Base-by-base conservation (phyloP, 2,113 vertebrate species). In the Forbesichthys agassizii region DNA sequence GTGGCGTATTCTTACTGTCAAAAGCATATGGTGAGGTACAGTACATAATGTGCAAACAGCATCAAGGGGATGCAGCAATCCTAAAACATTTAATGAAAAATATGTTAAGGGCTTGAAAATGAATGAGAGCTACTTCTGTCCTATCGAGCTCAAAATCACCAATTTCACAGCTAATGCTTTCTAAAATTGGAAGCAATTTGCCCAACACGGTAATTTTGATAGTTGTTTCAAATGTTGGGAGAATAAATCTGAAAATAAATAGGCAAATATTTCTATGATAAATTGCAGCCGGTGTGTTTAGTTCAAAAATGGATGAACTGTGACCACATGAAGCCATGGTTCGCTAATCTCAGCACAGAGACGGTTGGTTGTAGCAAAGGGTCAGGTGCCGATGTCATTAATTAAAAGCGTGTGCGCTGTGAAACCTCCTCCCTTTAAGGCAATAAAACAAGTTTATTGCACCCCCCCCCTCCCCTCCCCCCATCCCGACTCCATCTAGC, bases 381-480 rank as follows among this genome's bases (percentile, higher is more conserved):
- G 75, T 85, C 81, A 80, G 73, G 66, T 65, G 72, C 27, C 66
- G 78, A 73, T 61, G 69, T 82, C 76, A 84, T 93, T 91, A 88
- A 91, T 92, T 91, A 91, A 89, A 88, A 84, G 75, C 86, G 83
- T 79, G 84, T 84, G 88, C 77, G 91, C 65, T 48, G 42, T 48
- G 46, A 83, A 89, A 83, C 84, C 67, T 49, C 67, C 83, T 80
- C 79, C 75, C 88, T 75, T 77, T 64, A 61, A 82, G 46, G 87
- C 84, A 82, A 92, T 93, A 91, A 93, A 93, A 83, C 86, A 91
- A 27, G 57, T 92, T 92, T 92, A 92, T 92, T 76, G 89, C 68
- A 79, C 88, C 87, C 85, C 75, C 74, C 88, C 75, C 74, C 88
- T 86, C 86, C 83, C 88, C 90, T 75, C 14, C 64, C 68, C 36